Evolutionary conservation across 2,113 vertebrate species (phyloP).

Genomic region (Salvelinus fontinalis): DNA sequence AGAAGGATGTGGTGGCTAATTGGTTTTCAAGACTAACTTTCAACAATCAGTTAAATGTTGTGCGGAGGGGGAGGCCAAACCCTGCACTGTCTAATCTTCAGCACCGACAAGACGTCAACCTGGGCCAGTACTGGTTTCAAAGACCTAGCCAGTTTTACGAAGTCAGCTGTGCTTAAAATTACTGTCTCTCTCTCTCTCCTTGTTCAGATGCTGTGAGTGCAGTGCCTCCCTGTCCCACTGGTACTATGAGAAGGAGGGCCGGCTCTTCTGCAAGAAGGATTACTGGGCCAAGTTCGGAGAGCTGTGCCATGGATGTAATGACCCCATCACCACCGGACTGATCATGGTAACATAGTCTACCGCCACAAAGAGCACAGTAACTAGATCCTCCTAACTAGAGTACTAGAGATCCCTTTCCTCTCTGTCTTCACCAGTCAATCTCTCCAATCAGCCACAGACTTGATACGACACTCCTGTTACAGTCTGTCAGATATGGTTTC

Average conservation of each 20-base stretch:
- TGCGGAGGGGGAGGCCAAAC: too few species aligned
- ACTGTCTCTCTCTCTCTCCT: not conserved
- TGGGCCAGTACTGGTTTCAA: too few species aligned
- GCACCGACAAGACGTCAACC: too few species aligned
- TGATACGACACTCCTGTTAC: not conserved
- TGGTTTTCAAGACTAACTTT: too few species aligned
- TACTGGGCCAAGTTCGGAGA: constrained; percentile 94
- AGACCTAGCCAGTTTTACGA: too few species aligned
- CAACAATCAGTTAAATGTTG: too few species aligned
- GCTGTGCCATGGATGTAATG: constrained; percentile 92
- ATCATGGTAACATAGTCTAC: constrained; percentile 86
- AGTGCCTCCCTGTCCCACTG: constrained; percentile 89
- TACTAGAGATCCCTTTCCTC: constrained; percentile 3
- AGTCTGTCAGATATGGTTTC: not conserved
- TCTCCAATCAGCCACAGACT: constrained; percentile 20
- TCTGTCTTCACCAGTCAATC: constrained; percentile 29
- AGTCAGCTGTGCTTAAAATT: not conserved
- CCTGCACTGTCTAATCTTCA: too few species aligned
- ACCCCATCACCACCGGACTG: constrained; percentile 94
- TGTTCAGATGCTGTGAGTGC: constrained; percentile 90
- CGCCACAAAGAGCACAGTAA: not conserved
- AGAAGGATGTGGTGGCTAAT: too few species aligned
- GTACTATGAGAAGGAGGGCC: constrained; percentile 98
- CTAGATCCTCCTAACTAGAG: not conserved
- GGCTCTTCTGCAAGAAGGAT: constrained; percentile 95